A percentile compares a stretch with the other conserved stretches of the same genome.
Conservation (phyloP, 1,140 invertebrate genomes). For the Aplysia californica region DNA sequence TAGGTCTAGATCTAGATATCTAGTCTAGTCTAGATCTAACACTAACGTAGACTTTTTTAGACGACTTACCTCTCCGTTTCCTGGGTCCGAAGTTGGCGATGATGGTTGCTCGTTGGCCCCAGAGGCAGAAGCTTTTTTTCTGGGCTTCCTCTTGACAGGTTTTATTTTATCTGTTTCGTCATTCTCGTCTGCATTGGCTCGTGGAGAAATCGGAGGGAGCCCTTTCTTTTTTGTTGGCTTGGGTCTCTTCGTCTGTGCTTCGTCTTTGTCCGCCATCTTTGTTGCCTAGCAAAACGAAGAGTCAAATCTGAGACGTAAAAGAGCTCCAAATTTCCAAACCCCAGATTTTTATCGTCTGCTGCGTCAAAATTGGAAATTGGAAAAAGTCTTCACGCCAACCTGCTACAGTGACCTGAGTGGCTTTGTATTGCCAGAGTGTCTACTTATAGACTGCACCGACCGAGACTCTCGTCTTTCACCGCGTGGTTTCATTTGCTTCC, state of each 20-base stretch:
- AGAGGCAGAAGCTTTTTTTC: conserved; percentile 42
- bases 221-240: conserved; percentile 29
- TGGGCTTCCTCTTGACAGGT: conserved; percentile 45
- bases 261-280: conserved; percentile 43
- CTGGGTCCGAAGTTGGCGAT: too few relatives aligned
- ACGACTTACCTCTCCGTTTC: too few relatives aligned
- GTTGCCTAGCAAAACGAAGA: conserved; percentile 29
- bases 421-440: too few relatives aligned
- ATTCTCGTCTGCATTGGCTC: conserved; percentile 14
- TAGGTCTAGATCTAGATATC: too few relatives aligned
- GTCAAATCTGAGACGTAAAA: not conserved
- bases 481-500: too few relatives aligned
- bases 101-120: conserved; percentile 21
- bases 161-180: conserved; percentile 37
- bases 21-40: too few relatives aligned
- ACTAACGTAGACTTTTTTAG: too few relatives aligned
- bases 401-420: too few relatives aligned
- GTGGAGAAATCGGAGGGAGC: conserved; percentile 37
- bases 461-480: too few relatives aligned
- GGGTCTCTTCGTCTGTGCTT: too few relatives aligned
- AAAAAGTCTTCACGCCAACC: not conserved
- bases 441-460: too few relatives aligned
- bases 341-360: not conserved
- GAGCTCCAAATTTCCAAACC: not conserved
- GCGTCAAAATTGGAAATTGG: not conserved